Evolutionary conservation across 1,140 invertebrate species (phyloP), one percentile per base, ranked within the genome.

Genomic region (Brachionus rubens): DNA sequence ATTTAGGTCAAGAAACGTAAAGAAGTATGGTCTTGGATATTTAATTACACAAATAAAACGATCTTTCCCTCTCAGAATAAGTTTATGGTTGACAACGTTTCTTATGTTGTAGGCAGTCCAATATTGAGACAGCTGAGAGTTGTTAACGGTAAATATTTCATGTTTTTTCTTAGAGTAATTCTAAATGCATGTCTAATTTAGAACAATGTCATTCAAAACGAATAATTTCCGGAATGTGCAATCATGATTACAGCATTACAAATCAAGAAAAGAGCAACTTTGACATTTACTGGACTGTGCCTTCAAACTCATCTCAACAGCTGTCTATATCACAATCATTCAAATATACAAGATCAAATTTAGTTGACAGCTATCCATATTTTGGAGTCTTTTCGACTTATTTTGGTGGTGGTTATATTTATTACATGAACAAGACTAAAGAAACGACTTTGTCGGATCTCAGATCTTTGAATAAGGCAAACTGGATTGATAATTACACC

Each of bases 401-500:
- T 79, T 78, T 82, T 30, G 88, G 87, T 1, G 88, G 88, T 30
- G 88, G 88, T 0, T 89, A 88, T 79, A 80, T 88, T 6, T 81
- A 86, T 0, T n/a, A 46, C 1, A 14, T 46, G 19, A 7, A 5
- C 21, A 28, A 56, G 24, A 10, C 14, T 26, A 56, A 36, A 59
- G n/a, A 9, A 36, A 9, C 33, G 10, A 43, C 6, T 36, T 46
- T 26, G 3, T 70, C 16, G n/a, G 16, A 26, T 26, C 12, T 5
- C 24, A 70, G 16, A 3, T 16, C 28, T 46, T 50, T 14, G 7
- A 3, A 5, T n/a, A n/a, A n/a, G n/a, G n/a, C n/a, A n/a, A n/a
- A n/a, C n/a, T 91, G 90, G 90, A 87, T 91, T 26, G 85, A 85
- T 24, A 78, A 88, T 77, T 54, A 75, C 14, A 90, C 89, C 0